Evolutionary conservation across 35 echinoderm and acorn worm genomes (phyloP), one percentile per base, ranked within the genome.

Genomic region (Strongylocentrotus purpuratus): DNA sequence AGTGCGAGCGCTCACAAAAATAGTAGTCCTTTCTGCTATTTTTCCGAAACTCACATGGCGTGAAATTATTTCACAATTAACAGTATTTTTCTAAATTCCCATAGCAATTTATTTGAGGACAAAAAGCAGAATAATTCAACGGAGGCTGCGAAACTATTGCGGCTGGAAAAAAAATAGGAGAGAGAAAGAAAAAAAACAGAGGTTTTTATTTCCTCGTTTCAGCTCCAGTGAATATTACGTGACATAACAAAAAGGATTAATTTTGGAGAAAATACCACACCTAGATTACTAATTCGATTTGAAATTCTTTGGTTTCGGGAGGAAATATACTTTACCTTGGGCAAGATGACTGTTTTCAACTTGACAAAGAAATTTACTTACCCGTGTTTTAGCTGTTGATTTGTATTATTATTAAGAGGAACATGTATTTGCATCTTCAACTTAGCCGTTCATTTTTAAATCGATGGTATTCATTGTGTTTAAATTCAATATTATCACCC

Each of bases 11-110:
- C 65, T 78, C 20, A 78, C 65, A 7, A 78, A 78, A 78, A 78
- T 28, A 78, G 20, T 78, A 28, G n/a, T 78, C 65, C 65, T 78
- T n/a, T 10, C 65, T 25, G 4, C 20, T 78, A n/a, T n/a, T 28
- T 78, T 78, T 11, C 7, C 7, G 65, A n/a, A 78, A 78, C 65
- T 78, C 20, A 22, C 22, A 28, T n/a, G 65, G 65, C 65, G 65
- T 78, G 20, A 78, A 78, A 78, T 78, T 78, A 78, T 78, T 78
- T 78, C 65, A 78, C 65, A 78, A 78, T 78, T 78, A 78, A 78
- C 65, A 78, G 65, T 78, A 78, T 78, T 78, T 78, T 78, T 78
- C 28, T 71, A 28, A 78, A 78, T 28, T 78, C 65, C 65, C 65
- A 28, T 78, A 78, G 65, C 65, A n/a, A 78, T n/a, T 78, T n/a